A percentile compares a stretch with the other conserved stretches of the same genome.
Conservation (phyloP, 2,888 invertebrate species). For the Heteromyza rotundicornis region DNA sequence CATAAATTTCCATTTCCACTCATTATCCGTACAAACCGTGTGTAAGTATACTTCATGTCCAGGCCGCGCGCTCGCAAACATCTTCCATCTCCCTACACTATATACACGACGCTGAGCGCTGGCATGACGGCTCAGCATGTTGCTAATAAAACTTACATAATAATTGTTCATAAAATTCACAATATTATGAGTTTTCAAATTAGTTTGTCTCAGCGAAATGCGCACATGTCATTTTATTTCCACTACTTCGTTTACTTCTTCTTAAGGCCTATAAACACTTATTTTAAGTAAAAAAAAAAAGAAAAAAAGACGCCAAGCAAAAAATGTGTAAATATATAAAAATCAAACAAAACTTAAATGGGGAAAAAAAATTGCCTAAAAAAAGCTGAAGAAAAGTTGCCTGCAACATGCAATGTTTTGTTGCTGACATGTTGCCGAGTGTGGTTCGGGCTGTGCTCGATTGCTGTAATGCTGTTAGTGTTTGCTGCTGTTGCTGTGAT, state of each 20-base stretch:
- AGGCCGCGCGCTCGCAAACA: not conserved
- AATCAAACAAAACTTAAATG: not conserved
- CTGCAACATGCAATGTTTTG: slow-evolving; percentile 29
- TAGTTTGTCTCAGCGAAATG: slow-evolving; percentile 42
- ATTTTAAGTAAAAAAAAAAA: not conserved
- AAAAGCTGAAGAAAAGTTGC: slow-evolving; percentile 20
- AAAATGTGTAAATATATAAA: not conserved
- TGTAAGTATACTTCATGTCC: no score
- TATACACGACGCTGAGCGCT: not conserved
- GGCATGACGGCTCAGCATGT: slow-evolving; percentile 31
- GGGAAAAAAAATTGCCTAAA: slow-evolving; percentile 5
- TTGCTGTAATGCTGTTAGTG: not conserved
- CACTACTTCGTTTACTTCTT: not conserved
- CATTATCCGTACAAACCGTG: slow-evolving; percentile 25
- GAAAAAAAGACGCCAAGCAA: not conserved
- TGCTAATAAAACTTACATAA: slow-evolving; percentile 59
- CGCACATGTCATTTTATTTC: slow-evolving; percentile 17
- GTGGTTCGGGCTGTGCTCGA: not conserved
- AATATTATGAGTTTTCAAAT: slow-evolving; percentile 59
- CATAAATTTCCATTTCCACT: slow-evolving; percentile 30
- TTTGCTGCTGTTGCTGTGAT: slow-evolving; percentile 13
- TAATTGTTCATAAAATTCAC: slow-evolving; percentile 60
- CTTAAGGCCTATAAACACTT: slow-evolving; percentile 18
- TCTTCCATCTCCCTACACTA: no score
- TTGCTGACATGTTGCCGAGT: not conserved